Conservation (phyloP, 2,888 invertebrate species). For the Noctua comes region DNA sequence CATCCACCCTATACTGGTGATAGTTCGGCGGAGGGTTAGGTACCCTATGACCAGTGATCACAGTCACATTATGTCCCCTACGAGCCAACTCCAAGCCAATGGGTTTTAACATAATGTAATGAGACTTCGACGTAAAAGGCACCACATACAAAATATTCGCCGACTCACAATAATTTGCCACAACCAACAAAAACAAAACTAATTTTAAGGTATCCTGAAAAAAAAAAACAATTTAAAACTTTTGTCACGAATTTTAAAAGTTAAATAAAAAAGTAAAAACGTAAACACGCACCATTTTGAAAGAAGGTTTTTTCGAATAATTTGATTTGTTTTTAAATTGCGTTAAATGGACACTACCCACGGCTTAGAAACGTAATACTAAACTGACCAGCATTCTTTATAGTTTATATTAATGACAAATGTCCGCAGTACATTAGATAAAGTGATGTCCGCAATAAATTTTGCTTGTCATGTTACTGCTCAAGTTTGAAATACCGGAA, state of each 20-base stretch:
- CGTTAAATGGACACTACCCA: slow-evolving; percentile 25
- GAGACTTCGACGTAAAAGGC: slow-evolving; percentile 88
- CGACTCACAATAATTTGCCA: slow-evolving; percentile 66
- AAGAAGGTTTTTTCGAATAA: background rate
- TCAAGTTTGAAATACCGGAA: background rate
- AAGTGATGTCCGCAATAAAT: background rate
- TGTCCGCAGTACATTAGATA: background rate
- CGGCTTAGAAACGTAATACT: slow-evolving; percentile 16
- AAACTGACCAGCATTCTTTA: slow-evolving; percentile 12
- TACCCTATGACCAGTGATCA: slow-evolving; percentile 83
- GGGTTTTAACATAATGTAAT: slow-evolving; percentile 84
- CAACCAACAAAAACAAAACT: slow-evolving; percentile 49
- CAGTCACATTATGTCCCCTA: slow-evolving; percentile 89
- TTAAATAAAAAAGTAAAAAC: background rate
- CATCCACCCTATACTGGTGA: slow-evolving; percentile 80
- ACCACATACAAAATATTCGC: slow-evolving; percentile 86
- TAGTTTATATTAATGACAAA: background rate
- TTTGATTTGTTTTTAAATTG: slow-evolving; percentile 3
- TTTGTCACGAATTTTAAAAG: background rate
- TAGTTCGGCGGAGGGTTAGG: slow-evolving; percentile 80
- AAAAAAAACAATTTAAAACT: slow-evolving; percentile 9
- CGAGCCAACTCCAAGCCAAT: slow-evolving; percentile 86
- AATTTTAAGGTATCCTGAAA: slow-evolving; percentile 62
- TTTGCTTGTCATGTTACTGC: background rate
- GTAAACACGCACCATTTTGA: slow-evolving; percentile 44